phyloP scores from a whole-genome alignment of 2,888 invertebrate species.

The Leptura quadrifasciata region DNA sequence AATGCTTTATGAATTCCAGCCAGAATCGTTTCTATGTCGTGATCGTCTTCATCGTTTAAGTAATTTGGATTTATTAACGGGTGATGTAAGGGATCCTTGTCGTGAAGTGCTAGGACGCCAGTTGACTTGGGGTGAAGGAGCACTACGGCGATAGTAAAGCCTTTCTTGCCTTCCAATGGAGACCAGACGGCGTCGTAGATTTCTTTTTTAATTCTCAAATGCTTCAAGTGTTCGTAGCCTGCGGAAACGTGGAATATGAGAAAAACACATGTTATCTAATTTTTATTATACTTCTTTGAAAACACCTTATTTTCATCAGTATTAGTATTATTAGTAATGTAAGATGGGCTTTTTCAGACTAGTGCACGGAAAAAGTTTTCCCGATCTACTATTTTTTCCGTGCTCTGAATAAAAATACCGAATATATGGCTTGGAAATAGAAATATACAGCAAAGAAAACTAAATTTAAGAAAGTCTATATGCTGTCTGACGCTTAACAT shows the following conservation, averaged over 20 bases:
- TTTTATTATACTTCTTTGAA: no score
- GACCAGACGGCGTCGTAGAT: slow-evolving; percentile 76
- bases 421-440: no score
- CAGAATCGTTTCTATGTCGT: slow-evolving; percentile 79
- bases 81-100: slow-evolving; percentile 83
- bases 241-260: not conserved
- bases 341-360: no score
- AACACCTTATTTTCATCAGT: no score
- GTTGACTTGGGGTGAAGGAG: slow-evolving; percentile 85
- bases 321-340: no score
- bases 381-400: no score
- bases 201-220: slow-evolving; percentile 76
- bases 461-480: no score
- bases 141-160: slow-evolving; percentile 80
- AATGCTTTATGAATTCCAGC: slow-evolving; percentile 77
- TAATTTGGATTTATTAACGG: slow-evolving; percentile 89
- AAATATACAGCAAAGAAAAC: no score
- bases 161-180: slow-evolving; percentile 72
- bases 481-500: no score
- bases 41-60: slow-evolving; percentile 77
- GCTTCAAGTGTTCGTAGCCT: slow-evolving; percentile 62
- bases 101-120: slow-evolving; percentile 82
- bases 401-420: no score
- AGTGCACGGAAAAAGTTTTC: no score
- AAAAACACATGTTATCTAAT: no score